phyloP scores from a whole-genome alignment of 1,140 invertebrate species.

The Drosophila biarmipes region DNA sequence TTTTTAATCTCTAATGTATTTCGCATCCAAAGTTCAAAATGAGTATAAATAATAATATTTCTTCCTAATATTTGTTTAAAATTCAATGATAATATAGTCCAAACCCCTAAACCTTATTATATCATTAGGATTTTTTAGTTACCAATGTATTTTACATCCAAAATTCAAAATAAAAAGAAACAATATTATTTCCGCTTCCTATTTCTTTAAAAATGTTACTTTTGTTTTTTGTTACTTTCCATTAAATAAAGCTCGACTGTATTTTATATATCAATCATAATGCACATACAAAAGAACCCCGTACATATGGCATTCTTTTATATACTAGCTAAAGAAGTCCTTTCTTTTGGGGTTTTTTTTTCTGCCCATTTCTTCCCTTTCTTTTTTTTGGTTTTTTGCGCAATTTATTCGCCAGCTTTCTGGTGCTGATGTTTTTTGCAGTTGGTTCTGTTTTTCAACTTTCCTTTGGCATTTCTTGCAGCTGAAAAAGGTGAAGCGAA shows the following conservation, averaged over 20 bases:
- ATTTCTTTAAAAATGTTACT: too few relatives aligned
- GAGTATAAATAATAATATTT: too few relatives aligned
- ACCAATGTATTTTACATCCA: too few relatives aligned
- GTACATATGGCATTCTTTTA: conserved; percentile 24
- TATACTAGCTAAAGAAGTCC: conserved; percentile 25
- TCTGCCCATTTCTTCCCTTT: background rate
- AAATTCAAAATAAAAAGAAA: too few relatives aligned
- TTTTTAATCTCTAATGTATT: too few relatives aligned
- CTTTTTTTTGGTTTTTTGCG: conserved; percentile 41
- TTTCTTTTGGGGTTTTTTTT: conserved; percentile 18
- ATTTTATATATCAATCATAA: conserved; percentile 24
- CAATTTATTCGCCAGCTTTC: conserved; percentile 66
- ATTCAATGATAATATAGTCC: too few relatives aligned
- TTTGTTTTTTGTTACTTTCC: background rate
- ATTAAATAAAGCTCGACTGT: conserved; percentile 1
- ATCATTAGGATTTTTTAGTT: too few relatives aligned
- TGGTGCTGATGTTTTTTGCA: conserved; percentile 35
- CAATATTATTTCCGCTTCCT: too few relatives aligned
- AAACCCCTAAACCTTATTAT: too few relatives aligned
- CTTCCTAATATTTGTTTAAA: too few relatives aligned
- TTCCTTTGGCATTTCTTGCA: conserved; percentile 40
- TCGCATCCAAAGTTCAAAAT: too few relatives aligned
- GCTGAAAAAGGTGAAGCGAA: conserved; percentile 59
- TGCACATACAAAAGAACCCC: background rate
- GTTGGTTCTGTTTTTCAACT: conserved; percentile 29